phyloP scores from a whole-genome alignment of 2,797 vertebrate species.

The Clarias pachynema region DNA sequence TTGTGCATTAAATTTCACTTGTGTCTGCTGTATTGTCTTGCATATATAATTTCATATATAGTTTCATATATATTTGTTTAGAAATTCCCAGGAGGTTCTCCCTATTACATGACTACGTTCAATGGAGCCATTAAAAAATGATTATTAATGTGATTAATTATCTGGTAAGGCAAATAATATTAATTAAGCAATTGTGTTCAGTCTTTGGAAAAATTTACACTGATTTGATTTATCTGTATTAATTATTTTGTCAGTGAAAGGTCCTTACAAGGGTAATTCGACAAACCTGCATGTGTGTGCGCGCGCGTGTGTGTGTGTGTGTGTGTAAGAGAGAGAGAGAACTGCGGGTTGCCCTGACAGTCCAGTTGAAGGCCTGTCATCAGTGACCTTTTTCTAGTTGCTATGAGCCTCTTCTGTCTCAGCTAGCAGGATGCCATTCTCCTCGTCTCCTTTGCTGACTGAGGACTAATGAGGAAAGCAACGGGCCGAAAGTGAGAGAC shows the following conservation, averaged over 20 bases:
- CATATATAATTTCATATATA: no score
- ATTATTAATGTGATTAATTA: neutral
- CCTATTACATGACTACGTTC: no score
- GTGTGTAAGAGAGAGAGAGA: neutral
- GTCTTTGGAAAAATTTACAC: neutral
- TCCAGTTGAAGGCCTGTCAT: constrained; percentile 75
- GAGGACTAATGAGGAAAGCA: constrained; percentile 5
- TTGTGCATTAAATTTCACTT: neutral
- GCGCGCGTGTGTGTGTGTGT: constrained; percentile 6
- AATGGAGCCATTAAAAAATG: neutral
- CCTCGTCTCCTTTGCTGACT: constrained; percentile 5
- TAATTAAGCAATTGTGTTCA: neutral
- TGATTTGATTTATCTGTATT: neutral
- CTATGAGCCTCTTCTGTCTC: constrained; percentile 45
- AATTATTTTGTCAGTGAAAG: neutral
- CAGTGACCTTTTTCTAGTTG: constrained; percentile 74
- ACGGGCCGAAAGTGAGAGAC: constrained; percentile 36
- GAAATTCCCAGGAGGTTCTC: no score
- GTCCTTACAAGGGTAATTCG: constrained; percentile 1
- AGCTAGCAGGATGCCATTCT: constrained; percentile 39
- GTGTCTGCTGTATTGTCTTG: no score
- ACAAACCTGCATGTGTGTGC: neutral
- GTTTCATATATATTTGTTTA: no score
- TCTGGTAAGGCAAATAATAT: neutral
- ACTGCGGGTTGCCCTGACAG: constrained; percentile 64